Evolutionary conservation across 2,888 invertebrate genomes (phyloP), one percentile per base, ranked within the genome.

Genomic region (Chalcis sispes): DNA sequence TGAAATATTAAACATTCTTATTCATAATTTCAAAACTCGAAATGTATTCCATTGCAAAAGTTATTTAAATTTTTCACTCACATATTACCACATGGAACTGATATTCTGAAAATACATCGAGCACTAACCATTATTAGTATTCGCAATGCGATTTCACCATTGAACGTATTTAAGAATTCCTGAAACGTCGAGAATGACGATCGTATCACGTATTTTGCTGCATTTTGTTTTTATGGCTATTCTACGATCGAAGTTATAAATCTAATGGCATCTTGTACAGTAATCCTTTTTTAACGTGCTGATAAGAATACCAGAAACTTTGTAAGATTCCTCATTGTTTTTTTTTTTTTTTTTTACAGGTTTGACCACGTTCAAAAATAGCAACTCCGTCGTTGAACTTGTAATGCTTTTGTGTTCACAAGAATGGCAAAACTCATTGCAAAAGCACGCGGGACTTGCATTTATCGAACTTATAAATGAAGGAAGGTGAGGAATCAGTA

Each of bases 391-490:
- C 0, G 98, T 99, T 48, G 99, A 99, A 87, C 91, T 99, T 79
- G 99, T 99, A 76, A 99, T 99, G 99, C 90, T 99, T 85, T 91
- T 99, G 72, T 99, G 99, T 90, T 98, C 98, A 0, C 99, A 99
- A 90, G 99, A 99, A 90, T 99, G 99, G 99, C 99, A 99, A 90
- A 99, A 99, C 90, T 99, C 99, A 0, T 90, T 99, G 64, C 99
- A 99, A 90, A 99, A 99, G 90, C 98, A 99, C 89, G 99, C 99
- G 0, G 99, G 99, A 0, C 92, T 99, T 29, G 99, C 99, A 2
- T 99, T 99, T 90, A 99, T 99, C 82, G 99, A 99, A 89, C 93
- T 99, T 58, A 99, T 99, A 84, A 99, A 99, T 86, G 99, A 99
- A 90, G 99, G 99, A 70, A 92, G 92, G 92, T 90, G 82, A 89